Base-by-base conservation (phyloP, 2,888 invertebrate species). In the Nipponacmea schrenckii region DNA sequence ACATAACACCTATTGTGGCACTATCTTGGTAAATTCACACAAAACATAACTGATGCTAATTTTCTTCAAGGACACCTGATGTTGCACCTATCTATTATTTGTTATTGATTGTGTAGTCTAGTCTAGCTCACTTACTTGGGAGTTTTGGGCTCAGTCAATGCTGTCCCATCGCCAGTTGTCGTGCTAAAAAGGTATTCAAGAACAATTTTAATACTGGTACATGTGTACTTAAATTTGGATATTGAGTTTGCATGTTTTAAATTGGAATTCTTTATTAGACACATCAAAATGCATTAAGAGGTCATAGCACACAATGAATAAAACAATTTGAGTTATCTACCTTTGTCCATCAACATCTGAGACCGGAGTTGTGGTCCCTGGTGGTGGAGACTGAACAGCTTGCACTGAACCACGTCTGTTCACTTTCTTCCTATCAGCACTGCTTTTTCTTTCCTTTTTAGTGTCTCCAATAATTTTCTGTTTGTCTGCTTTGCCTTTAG, bases 291-390 rank as follows among this genome's bases (percentile, higher is more conserved):
- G 39, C 39, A 39, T 5, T 39, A 39, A 8, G 39, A 39, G 39
- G 39, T 39, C 39, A 39, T 10, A 7, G 39, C 39, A 39, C 39
- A 39, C 39, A 39, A 39, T 10, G 10, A 39, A 39, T 39, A 7
- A 39, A 39, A 10, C 39, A 39, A 39, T 5, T 1, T 10, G 7
- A 20, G 12, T 14, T 56, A 24, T 74, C 68, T 70, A 84, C 84
- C 83, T 84, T 65, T 79, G 73, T 27, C 76, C 83, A 71, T 88
- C 88, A 17, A 77, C 77, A 68, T 88, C 88, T 14, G 86, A 86
- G 24, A 80, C 81, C 17, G 87, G 87, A 2, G 87, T 86, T 17
- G 79, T 69, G 1, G 80, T 80, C n/a, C 86, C 86, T 24, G 85
- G 85, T 14, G 87, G 86, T 15, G 88, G 86, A 0, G 86, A 85